Percentiles rank a stretch among this genome's conserved stretches.
These are phyloP conservation scores for Ctenochaetus hawaiiensis DNA, from an alignment of 2,797 vertebrate species.

Conservation along the genomic window DNA sequence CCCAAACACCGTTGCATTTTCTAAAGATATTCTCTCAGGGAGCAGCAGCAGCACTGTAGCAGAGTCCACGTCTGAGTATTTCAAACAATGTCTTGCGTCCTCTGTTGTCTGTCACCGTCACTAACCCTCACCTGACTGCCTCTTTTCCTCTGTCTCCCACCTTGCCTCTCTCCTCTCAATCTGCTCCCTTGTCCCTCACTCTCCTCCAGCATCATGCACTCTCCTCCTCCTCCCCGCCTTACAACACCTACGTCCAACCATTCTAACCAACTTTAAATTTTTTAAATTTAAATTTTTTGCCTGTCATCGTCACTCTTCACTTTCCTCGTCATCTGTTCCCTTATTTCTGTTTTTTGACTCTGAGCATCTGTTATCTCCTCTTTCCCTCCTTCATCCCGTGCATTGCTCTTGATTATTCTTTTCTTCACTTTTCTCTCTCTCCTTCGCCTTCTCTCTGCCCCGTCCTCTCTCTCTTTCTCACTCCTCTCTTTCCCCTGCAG, in stretches of 20 bases:
- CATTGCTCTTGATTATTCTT: slow-evolving; percentile 78
- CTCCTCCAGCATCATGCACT: slow-evolving; percentile 78
- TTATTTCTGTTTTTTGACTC: slow-evolving; percentile 71
- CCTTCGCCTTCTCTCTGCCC: slow-evolving; percentile 25
- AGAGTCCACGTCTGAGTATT: slow-evolving; percentile 9
- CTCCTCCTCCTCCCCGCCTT: slow-evolving; percentile 73
- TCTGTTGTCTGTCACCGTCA: slow-evolving; percentile 55
- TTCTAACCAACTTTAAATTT: slow-evolving; percentile 71
- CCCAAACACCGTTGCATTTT: slow-evolving; percentile 6
- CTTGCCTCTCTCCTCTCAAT: slow-evolving; percentile 69
- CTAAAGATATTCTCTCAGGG: slow-evolving; percentile 26
- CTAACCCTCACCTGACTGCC: slow-evolving; percentile 77
- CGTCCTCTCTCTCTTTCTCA: slow-evolving; percentile 62
- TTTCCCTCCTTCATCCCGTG: slow-evolving; percentile 39
- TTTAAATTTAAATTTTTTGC: no score
- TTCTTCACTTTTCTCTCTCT: slow-evolving; percentile 60
- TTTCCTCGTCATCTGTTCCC: slow-evolving; percentile 38
- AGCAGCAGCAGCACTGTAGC: neutral
- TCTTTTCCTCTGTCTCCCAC: slow-evolving; percentile 79
- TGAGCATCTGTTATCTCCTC: slow-evolving; percentile 20
- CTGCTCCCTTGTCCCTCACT: slow-evolving; percentile 67
- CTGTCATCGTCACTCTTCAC: slow-evolving; percentile 29
- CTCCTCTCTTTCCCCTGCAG: slow-evolving; percentile 84
- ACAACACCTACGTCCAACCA: slow-evolving; percentile 80
- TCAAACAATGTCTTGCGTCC: slow-evolving; percentile 48